A percentile compares a stretch with the other conserved stretches of the same genome.
Conservation (phyloP, 2,797 vertebrate species). For the Girardinus metallicus region DNA sequence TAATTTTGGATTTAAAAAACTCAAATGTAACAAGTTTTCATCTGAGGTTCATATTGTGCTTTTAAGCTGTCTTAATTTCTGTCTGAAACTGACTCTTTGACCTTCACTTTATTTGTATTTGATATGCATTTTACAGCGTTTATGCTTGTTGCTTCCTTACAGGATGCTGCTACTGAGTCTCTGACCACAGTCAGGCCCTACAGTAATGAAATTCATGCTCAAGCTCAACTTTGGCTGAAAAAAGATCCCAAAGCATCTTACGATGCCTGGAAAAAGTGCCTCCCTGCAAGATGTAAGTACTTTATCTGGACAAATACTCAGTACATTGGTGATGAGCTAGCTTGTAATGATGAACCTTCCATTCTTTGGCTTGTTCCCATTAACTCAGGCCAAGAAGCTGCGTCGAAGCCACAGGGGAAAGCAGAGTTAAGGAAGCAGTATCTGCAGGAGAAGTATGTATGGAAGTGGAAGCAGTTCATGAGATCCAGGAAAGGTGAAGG, state of each 20-base stretch:
- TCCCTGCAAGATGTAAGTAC: slow-evolving; percentile 91
- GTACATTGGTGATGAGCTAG: not conserved
- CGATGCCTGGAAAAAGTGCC: slow-evolving; percentile 98
- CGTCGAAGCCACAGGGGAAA: slow-evolving; percentile 88
- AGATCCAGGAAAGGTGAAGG: slow-evolving; percentile 86
- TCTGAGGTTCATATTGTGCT: not conserved
- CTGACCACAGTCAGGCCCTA: slow-evolving; percentile 97
- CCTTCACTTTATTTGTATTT: not conserved
- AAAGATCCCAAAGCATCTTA: slow-evolving; percentile 97
- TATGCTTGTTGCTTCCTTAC: slow-evolving; percentile 31
- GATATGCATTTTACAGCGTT: slow-evolving; percentile 3
- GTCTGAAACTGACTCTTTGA: not conserved
- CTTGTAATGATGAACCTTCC: not conserved
- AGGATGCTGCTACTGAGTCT: slow-evolving; percentile 94
- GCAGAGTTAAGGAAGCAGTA: slow-evolving; percentile 91
- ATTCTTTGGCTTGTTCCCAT: slow-evolving; percentile 1
- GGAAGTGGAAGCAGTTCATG: slow-evolving; percentile 99
- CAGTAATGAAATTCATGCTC: slow-evolving; percentile 98
- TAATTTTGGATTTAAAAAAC: not conserved
- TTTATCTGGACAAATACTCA: not conserved
- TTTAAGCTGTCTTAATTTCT: not conserved
- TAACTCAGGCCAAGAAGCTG: slow-evolving; percentile 81
- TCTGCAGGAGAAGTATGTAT: slow-evolving; percentile 94
- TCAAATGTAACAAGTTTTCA: not conserved
- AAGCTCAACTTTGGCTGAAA: slow-evolving; percentile 98